Conservation (phyloP, 2,888 invertebrate species). For the Apamea monoglypha region DNA sequence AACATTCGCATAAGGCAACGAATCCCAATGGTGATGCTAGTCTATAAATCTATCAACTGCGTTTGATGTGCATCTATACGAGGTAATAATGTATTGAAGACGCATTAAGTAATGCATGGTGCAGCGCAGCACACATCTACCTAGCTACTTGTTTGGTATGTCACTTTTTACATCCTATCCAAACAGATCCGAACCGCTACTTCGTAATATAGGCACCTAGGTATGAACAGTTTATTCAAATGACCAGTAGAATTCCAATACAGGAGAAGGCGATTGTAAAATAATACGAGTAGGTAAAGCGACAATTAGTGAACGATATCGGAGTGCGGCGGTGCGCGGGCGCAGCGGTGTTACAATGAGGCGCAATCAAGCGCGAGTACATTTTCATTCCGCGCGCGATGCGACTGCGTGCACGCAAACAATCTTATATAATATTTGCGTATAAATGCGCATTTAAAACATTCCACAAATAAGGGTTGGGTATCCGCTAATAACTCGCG, state of each 20-base stretch:
- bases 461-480: slow-evolving; percentile 82
- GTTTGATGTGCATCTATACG: slow-evolving; percentile 38
- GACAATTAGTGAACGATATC: slow-evolving; percentile 62
- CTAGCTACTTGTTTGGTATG: slow-evolving; percentile 37
- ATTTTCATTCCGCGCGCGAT: slow-evolving; percentile 78
- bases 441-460: slow-evolving; percentile 80
- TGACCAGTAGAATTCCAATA: slow-evolving; percentile 53
- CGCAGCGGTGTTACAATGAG: slow-evolving; percentile 64
- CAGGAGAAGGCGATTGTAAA: slow-evolving; percentile 57
- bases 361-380: slow-evolving; percentile 65
- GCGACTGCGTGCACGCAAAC: slow-evolving; percentile 75
- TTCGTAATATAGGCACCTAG: slow-evolving; percentile 19
- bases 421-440: slow-evolving; percentile 80
- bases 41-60: slow-evolving; percentile 54
- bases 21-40: slow-evolving; percentile 49
- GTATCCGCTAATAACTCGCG: slow-evolving; percentile 73
- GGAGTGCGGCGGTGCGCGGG: slow-evolving; percentile 36
- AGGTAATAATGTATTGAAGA: slow-evolving; percentile 45
- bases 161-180: slow-evolving; percentile 34
- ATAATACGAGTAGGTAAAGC: slow-evolving; percentile 61
- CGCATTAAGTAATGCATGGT: slow-evolving; percentile 21
- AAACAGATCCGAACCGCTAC: slow-evolving; percentile 29
- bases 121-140: slow-evolving; percentile 19
- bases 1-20: slow-evolving; percentile 35
- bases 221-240: slow-evolving; percentile 56